Base-by-base conservation (phyloP, 2,888 invertebrate species). In the Orgyia antiqua region DNA sequence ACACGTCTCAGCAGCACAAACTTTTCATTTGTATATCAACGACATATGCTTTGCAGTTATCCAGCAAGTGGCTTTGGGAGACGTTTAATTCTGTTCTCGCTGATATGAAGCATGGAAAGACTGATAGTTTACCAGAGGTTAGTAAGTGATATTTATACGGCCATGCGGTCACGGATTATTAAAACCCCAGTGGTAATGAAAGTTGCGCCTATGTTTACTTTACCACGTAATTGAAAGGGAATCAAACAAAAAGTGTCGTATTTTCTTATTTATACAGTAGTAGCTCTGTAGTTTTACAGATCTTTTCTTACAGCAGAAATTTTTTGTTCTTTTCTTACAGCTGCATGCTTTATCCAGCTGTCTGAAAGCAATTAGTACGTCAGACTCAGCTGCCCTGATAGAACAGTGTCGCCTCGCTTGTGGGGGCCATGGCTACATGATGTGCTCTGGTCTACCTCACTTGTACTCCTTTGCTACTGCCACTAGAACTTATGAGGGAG, bases 391-490 rank as follows among this genome's bases (percentile, higher is more conserved):
- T 0, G 65, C 72, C 10, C 92, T 92, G 1, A 90, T 97, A 11
- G 97, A 98, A 68, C 91, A 89, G 39, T 93, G 95, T 49, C 90
- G 98, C 4, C 87, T 94, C 45, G 89, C 97, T 0, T 98, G 98
- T 64, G 98, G 98, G 0, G 98, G 98, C 0, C 98, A 98, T 65
- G 98, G 98, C 3, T 98, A 94, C 77, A 94, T 95, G 92, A 87
- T 92, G 29, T 89, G 92, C 13, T 94, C 97, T 8, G 96, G 94
- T 58, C 88, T 98, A 10, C 97, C 97, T 0, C 88, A 91, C 9
- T 90, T 94, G 7, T 97, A 96, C 63, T 92, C 93, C 19, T 88
- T 93, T 52, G 90, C 92, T 5, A 93, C 95, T 0, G 97, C 97
- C 3, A 93, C 94, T 28, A 93, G 94, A 63, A 98, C 97, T 0